phyloP scores from a whole-genome alignment of 2,888 invertebrate species.

The Crioceris asparagi region DNA sequence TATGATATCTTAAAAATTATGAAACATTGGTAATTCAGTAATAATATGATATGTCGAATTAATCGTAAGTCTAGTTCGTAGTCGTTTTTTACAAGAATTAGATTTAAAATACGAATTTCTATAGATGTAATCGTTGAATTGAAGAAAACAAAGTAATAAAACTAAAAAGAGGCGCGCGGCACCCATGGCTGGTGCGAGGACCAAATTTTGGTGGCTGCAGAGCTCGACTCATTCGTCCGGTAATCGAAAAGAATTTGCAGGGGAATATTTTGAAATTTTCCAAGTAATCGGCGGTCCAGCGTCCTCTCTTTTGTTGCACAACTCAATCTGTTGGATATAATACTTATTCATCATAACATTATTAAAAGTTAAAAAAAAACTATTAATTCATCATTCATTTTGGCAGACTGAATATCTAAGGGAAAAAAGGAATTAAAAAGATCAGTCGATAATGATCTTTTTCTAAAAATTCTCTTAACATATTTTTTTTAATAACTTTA shows the following conservation, averaged over 20 bases:
- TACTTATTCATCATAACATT: too few relatives aligned
- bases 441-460: too few relatives aligned
- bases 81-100: constrained; percentile 33
- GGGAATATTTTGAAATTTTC: constrained; percentile 10
- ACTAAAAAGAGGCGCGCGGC: constrained; percentile 33
- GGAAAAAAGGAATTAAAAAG: too few relatives aligned
- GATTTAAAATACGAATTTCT: constrained; percentile 30
- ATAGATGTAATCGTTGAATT: constrained; percentile 29
- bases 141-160: too few relatives aligned
- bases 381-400: too few relatives aligned
- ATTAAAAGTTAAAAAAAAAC: too few relatives aligned
- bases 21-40: constrained; percentile 27
- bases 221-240: constrained; percentile 23
- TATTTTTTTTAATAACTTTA: too few relatives aligned
- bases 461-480: too few relatives aligned
- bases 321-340: constrained; percentile 5
- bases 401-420: too few relatives aligned
- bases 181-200: constrained; percentile 39
- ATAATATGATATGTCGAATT: constrained; percentile 31
- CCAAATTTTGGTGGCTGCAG: constrained; percentile 33
- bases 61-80: constrained; percentile 35
- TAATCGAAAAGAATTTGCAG: constrained; percentile 6
- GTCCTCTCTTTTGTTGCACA: constrained; percentile 17
- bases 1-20: constrained; percentile 16
- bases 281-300: constrained; percentile 23